Conservation (phyloP, 1,140 invertebrate genomes). For the Triops longicaudatus region DNA sequence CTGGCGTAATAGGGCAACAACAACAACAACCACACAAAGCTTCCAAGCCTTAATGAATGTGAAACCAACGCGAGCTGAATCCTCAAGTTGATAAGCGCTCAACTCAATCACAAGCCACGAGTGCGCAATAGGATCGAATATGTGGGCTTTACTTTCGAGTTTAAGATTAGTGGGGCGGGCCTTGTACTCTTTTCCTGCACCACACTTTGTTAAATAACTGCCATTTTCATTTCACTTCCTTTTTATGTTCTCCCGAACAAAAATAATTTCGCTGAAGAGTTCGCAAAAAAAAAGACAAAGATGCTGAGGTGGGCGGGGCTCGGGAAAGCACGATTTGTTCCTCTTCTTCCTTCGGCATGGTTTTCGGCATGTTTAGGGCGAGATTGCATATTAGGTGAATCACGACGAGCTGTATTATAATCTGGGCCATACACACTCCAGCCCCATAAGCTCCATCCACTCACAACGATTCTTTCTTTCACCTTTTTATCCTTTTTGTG, state of each 20-base stretch:
- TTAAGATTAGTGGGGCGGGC: neutral
- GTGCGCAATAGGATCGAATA: neutral
- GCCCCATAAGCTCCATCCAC: neutral
- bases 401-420: neutral
- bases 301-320: neutral
- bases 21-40: neutral
- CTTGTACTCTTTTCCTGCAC: conserved; percentile 1
- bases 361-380: conserved; percentile 14
- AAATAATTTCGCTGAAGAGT: neutral
- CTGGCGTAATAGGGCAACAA: neutral
- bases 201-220: conserved; percentile 12
- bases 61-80: neutral
- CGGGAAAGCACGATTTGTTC: neutral
- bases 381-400: conserved; percentile 8
- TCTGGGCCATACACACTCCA: neutral
- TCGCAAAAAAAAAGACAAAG: neutral
- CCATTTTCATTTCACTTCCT: neutral
- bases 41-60: neutral
- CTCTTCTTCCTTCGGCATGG: conserved; percentile 9
- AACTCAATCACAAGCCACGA: neutral
- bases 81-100: neutral
- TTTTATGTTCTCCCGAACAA: neutral
- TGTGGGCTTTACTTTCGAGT: neutral
- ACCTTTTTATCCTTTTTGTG: neutral
- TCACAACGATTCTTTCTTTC: neutral